Evolutionary conservation across 1,140 invertebrate species (phyloP), one percentile per base, ranked within the genome.

Genomic region (Euwallacea similis): DNA sequence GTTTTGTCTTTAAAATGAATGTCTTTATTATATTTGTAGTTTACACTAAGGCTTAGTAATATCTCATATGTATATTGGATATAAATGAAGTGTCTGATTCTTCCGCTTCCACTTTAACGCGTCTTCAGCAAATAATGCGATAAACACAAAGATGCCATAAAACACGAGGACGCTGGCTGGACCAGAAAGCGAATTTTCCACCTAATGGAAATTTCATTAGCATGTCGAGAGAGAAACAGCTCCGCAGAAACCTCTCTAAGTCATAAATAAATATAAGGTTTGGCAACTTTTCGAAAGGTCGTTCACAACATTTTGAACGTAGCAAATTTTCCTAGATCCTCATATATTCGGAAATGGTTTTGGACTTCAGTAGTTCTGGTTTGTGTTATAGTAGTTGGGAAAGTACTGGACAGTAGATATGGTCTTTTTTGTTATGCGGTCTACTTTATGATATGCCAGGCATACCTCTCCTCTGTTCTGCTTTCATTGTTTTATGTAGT

Each of bases 131-230:
- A 33, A 33, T 33, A 33, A 33, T 33, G 21, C 21, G 21, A 33
- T 33, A 33, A 33, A 33, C 21, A 33, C 21, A 33, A 33, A 50
- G 6, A 50, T 50, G 47, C 47, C 13, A 11, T 50, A 10, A 11
- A 50, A 50, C 13, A 13, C 10, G 10, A 58, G n/a, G 16, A 33
- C 9, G 9, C 10, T 58, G 21, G 21, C 55, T 13, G 55, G 55
- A 3, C 55, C n/a, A 58, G 47, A 33, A 33, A 58, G 55, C 46
- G 55, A 58, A 58, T 50, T 58, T 64, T 64, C 41, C 16, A 53
- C 43, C 11, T 64, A 64, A 53, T 64, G 62, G 43, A 47, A 64
- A 41, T 64, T 64, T 53, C 62, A 64, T 64, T 47, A 64, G 43
- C 42, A 41, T 42, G 41, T 10, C 58, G 8, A 9, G 42, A 41